These are phyloP conservation scores for Aurelia sp. DNA, from an alignment of 30 jellyfish, hydroid and myxozoan genomes.

Conservation along the genomic window DNA sequence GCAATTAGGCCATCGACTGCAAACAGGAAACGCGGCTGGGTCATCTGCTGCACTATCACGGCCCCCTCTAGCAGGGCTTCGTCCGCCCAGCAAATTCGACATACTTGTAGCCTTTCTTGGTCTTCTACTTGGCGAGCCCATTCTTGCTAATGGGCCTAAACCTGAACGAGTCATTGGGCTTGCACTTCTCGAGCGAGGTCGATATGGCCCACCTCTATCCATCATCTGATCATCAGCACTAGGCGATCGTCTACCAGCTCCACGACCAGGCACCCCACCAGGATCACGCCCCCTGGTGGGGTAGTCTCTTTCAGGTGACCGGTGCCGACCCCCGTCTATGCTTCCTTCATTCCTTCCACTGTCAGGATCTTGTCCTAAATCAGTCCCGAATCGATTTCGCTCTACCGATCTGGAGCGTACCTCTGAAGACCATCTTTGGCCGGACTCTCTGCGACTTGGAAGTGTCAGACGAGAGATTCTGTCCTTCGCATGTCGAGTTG, in stretches of 20 bases:
- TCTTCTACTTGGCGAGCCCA: constrained; percentile 53
- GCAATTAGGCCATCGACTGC: constrained; percentile 98
- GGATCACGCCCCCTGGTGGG: constrained; percentile 12
- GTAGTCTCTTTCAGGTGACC: neutral
- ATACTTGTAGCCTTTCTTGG: constrained; percentile 34
- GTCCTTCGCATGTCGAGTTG: constrained; percentile 15
- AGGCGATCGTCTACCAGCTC: constrained; percentile 18
- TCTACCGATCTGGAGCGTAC: neutral
- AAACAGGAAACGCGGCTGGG: constrained; percentile 85
- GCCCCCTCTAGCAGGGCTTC: constrained; percentile 7
- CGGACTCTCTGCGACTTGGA: constrained; percentile 12
- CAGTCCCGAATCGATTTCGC: constrained; percentile 3
- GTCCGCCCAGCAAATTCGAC: neutral
- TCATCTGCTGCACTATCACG: constrained; percentile 29
- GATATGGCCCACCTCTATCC: constrained; percentile 9
- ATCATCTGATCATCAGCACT: constrained; percentile 17
- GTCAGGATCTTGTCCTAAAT: neutral
- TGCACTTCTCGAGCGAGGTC: constrained; percentile 71
- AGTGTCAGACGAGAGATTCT: constrained; percentile 20
- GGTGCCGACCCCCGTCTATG: neutral
- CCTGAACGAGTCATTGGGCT: constrained; percentile 54
- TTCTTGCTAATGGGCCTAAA: constrained; percentile 8
- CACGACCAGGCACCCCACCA: constrained; percentile 1
- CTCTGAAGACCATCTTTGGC: neutral
- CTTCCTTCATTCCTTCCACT: neutral